Evolutionary conservation across 2,113 vertebrate genomes (phyloP), one percentile per base, ranked within the genome.

Genomic region (Chrysemys picta): DNA sequence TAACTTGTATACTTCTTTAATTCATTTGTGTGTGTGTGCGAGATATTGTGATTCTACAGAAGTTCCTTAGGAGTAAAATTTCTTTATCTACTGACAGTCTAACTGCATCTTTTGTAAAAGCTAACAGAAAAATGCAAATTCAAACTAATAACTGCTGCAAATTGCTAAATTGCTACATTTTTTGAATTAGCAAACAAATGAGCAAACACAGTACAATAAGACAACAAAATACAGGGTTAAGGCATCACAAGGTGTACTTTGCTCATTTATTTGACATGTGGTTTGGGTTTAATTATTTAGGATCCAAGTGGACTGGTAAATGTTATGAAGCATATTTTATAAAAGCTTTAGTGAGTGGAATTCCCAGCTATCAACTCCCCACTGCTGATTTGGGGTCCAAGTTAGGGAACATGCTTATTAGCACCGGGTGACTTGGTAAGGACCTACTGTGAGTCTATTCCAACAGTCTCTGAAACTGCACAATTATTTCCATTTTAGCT

Each of bases 201-300:
- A 92, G 87, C 80, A 76, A 45, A 76, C 72, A 42, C 5, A 25
- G 2, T 81, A 94, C 81, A 89, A 89, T 93, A 83, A 88, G 87
- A 90, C 91, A 82, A 83, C 94, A 90, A 93, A 92, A 87, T 93
- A 54, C 25, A 16, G 53, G 59, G 78, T 94, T 95, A 89, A 95
- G 95, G 91, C 96, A 96, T 91, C 88, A 14, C 72, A 96, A 94
- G 24, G 12, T 78, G 50, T 91, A 85, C 96, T 95, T 95, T 96
- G 90, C 92, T 96, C 93, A 57, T 95, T 88, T 94, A 89, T 94
- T 93, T 96, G 96, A 96, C 93, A 95, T 92, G 96, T 81, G 47
- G 0, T 96, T 96, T 97, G 91, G 50, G 93, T 95, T 94, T 93
- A 95, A 96, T 96, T 95, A 94, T 89, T 80, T 93, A 92, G 93